Evolutionary conservation across 2,888 invertebrate genomes (phyloP).

Genomic region (Bugula neritina): DNA sequence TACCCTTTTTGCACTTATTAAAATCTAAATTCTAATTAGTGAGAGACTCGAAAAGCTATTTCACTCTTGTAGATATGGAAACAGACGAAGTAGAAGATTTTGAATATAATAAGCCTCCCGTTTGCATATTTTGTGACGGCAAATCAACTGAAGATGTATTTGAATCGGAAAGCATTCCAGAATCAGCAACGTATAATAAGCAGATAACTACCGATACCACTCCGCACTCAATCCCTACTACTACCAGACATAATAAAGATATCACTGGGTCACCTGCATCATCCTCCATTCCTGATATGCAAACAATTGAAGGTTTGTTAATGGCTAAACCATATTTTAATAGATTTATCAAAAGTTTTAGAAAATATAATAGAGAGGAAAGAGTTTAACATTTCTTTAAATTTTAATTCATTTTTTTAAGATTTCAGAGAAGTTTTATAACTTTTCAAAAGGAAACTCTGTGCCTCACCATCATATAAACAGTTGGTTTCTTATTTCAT

Average conservation of each 20-base stretch:
- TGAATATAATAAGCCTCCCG: not conserved
- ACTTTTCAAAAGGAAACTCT: too few species aligned
- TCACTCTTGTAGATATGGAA: slow-evolving; percentile 10
- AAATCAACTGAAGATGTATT: not conserved
- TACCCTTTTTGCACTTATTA: not conserved
- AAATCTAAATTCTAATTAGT: not conserved
- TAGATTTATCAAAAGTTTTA: too few species aligned
- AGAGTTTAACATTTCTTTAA: too few species aligned
- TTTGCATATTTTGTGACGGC: slow-evolving; percentile 13
- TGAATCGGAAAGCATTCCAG: slow-evolving; percentile 14
- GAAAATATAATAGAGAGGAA: too few species aligned
- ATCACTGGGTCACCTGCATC: not conserved
- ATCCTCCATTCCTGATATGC: not conserved
- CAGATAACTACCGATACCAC: not conserved
- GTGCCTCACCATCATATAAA: too few species aligned
- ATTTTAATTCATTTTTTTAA: too few species aligned
- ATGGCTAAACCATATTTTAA: too few species aligned
- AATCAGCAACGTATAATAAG: not conserved
- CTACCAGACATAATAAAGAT: not conserved
- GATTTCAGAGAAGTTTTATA: too few species aligned
- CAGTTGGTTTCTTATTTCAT: too few species aligned
- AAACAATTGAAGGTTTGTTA: slow-evolving; percentile 5
- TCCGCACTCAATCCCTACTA: not conserved
- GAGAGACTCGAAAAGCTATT: not conserved
- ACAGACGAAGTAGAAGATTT: slow-evolving; percentile 14